Evolutionary conservation across 2,113 vertebrate species (phyloP).

Genomic region (Oreamnos americanus): DNA sequence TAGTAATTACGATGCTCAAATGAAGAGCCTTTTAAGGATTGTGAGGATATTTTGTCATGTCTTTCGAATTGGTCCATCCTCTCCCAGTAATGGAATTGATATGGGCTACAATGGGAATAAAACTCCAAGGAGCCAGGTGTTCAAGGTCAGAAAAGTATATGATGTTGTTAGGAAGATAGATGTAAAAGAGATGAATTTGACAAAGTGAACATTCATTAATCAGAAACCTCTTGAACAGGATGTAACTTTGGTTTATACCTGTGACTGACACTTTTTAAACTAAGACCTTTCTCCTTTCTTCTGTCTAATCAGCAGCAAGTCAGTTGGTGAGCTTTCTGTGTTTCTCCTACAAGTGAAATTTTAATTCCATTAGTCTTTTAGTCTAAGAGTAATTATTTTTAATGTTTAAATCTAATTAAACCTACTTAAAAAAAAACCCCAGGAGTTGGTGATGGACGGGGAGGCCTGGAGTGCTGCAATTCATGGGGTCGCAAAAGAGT

Average conservation of each 20-base stretch:
- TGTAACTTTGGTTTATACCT: conserved; percentile 80
- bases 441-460: no score
- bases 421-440: not conserved
- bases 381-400: conserved; percentile 23
- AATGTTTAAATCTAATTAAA: conserved; percentile 38
- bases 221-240: conserved; percentile 82
- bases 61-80: conserved; percentile 94
- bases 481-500: no score
- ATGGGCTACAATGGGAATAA: conserved; percentile 99
- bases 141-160: conserved; percentile 94
- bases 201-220: conserved; percentile 83
- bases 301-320: conserved; percentile 40
- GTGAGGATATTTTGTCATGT: conserved; percentile 98
- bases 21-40: conserved; percentile 97
- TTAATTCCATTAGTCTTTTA: conserved; percentile 45
- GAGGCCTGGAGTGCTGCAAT: no score
- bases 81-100: conserved; percentile 94
- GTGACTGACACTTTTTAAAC: conserved; percentile 72
- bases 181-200: conserved; percentile 83
- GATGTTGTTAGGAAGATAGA: conserved; percentile 85
- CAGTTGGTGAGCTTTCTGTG: conserved; percentile 42
- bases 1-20: conserved; percentile 98
- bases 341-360: conserved; percentile 51
- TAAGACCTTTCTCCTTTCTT: conserved; percentile 62
- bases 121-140: conserved; percentile 96